Percentiles rank a stretch among this genome's conserved stretches.
phyloP scores from a whole-genome alignment of 2,113 vertebrate species.

The Sander vitreus region DNA sequence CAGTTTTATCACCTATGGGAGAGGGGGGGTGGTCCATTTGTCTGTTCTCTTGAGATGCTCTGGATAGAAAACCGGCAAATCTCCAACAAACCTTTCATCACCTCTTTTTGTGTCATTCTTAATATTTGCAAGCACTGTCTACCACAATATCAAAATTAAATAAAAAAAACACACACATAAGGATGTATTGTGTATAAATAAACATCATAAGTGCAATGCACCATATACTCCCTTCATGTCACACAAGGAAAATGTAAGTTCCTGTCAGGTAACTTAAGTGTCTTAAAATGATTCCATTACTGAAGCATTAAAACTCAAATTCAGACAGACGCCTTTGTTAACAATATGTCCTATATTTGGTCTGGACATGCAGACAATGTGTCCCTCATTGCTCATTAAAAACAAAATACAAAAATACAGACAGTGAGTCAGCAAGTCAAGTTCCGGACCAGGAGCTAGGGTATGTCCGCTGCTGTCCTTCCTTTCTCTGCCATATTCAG shows the following conservation, averaged over 20 bases:
- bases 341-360: constrained; percentile 37
- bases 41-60: constrained; percentile 25
- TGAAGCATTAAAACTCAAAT: constrained; percentile 22
- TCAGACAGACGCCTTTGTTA: constrained; percentile 20
- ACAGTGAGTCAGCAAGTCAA: constrained; percentile 52
- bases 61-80: background rate
- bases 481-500: constrained; percentile 73
- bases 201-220: background rate
- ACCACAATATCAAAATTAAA: background rate
- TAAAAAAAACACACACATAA: background rate
- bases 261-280: background rate
- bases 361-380: constrained; percentile 46
- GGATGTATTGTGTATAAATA: background rate
- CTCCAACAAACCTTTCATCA: background rate
- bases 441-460: constrained; percentile 37
- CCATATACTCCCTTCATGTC: background rate
- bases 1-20: constrained; percentile 39
- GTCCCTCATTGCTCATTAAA: constrained; percentile 37
- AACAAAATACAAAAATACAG: constrained; percentile 26
- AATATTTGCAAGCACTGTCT: background rate
- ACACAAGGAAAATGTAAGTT: background rate
- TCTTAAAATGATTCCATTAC: background rate
- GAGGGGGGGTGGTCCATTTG: constrained; percentile 1
- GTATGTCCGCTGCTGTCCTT: constrained; percentile 55
- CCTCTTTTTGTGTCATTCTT: background rate